These are phyloP conservation scores for Limnephilus auricula DNA, from an alignment of 2,888 invertebrate species.

Conservation along the genomic window DNA sequence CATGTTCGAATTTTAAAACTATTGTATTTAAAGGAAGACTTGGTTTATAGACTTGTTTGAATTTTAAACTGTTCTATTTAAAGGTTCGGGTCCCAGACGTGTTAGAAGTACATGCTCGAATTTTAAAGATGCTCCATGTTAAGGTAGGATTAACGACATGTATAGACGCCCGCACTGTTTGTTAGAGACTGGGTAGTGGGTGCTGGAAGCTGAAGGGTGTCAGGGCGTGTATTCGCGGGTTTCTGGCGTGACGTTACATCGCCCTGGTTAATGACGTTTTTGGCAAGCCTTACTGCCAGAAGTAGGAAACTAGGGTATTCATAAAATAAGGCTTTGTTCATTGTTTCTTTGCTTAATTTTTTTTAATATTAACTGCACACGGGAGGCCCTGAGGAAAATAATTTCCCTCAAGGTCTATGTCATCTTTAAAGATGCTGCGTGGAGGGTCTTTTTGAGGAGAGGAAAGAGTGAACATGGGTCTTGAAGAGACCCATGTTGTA, in stretches of 20 bases:
- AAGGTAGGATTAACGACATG: not conserved
- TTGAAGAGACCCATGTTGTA: too few relatives aligned
- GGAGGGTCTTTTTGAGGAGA: too few relatives aligned
- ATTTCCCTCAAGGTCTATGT: too few relatives aligned
- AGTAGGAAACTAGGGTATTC: not conserved
- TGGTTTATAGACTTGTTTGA: too few relatives aligned
- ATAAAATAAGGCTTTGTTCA: not conserved
- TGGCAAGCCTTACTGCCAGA: constrained; percentile 35
- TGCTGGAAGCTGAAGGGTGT: constrained; percentile 4
- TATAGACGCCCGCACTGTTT: constrained; percentile 4
- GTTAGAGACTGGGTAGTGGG: not conserved
- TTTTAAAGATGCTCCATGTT: not conserved
- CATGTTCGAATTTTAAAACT: too few relatives aligned
- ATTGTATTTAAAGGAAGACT: too few relatives aligned
- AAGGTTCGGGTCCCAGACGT: too few relatives aligned
- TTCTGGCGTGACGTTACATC: constrained; percentile 30
- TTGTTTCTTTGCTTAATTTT: not conserved
- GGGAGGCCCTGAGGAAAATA: too few relatives aligned
- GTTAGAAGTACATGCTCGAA: not conserved
- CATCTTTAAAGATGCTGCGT: too few relatives aligned
- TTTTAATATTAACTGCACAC: too few relatives aligned
- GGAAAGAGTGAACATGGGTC: too few relatives aligned
- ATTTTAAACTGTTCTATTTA: too few relatives aligned
- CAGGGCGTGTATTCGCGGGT: constrained; percentile 28
- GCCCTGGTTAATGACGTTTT: constrained; percentile 37